Percentiles rank a stretch among this genome's conserved stretches.
phyloP scores from a whole-genome alignment of 2,888 invertebrate genomes.

The Pristionchus arcanus region DNA sequence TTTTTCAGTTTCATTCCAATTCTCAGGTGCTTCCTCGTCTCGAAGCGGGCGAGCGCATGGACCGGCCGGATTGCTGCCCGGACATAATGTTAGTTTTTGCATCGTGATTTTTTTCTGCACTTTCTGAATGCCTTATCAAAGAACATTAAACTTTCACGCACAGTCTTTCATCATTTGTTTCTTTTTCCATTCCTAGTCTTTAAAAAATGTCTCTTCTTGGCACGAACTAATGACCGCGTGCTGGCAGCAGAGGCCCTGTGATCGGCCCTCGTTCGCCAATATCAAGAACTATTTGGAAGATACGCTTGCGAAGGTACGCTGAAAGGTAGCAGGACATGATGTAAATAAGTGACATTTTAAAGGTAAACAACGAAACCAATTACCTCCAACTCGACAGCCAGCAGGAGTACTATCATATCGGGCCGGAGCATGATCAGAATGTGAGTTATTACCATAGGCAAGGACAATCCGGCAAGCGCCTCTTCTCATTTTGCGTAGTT shows the following conservation, averaged over 20 bases:
- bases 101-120: too few species aligned
- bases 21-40: conserved; percentile 80
- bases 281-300: conserved; percentile 86
- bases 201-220: conserved; percentile 69
- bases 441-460: neutral
- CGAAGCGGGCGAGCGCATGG: conserved; percentile 91
- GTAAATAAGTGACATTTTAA: neutral
- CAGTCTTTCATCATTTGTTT: conserved; percentile 58
- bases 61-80: conserved; percentile 90
- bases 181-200: neutral
- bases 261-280: conserved; percentile 88
- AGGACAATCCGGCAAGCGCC: too few species aligned
- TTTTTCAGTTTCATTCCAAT: too few species aligned
- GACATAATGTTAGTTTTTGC: conserved; percentile 87
- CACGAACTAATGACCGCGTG: conserved; percentile 87
- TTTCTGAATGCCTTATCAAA: too few species aligned
- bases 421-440: conserved; percentile 34
- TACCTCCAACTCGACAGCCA: conserved; percentile 24
- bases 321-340: neutral
- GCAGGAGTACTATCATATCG: conserved; percentile 38
- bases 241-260: conserved; percentile 89
- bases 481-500: too few species aligned
- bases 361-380: neutral
- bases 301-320: conserved; percentile 85
- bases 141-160: too few species aligned